These are phyloP conservation scores for Vulpes lagopus DNA, from an alignment of 2,113 vertebrate genomes.

Conservation along the genomic window DNA sequence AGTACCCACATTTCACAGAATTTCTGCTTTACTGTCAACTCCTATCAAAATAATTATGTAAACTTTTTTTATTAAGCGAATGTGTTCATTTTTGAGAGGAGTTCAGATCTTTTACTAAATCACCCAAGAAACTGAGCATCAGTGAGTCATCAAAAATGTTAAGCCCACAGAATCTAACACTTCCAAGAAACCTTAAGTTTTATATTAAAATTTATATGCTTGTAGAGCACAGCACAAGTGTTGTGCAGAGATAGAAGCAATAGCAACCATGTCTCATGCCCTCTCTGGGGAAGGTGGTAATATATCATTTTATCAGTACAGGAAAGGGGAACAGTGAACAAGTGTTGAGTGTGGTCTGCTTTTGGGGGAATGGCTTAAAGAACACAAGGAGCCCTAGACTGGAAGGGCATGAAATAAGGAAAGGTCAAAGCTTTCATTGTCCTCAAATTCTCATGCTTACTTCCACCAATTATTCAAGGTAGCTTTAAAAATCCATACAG, in stretches of 20 bases:
- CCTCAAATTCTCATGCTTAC: slow-evolving; percentile 2
- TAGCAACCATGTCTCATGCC: neutral
- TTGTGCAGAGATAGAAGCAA: neutral
- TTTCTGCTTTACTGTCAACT: slow-evolving; percentile 68
- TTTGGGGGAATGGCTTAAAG: neutral
- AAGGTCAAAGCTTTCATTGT: slow-evolving; percentile 6
- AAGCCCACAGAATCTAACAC: slow-evolving; percentile 63
- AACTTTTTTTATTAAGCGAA: slow-evolving; percentile 77
- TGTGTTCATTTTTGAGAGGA: slow-evolving; percentile 62
- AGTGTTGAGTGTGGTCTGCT: neutral
- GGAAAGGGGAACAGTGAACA: neutral
- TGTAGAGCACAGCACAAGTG: neutral
- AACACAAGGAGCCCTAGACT: neutral
- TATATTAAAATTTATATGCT: slow-evolving; percentile 65
- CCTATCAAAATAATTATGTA: slow-evolving; percentile 77
- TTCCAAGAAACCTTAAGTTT: slow-evolving; percentile 63
- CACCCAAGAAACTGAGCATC: slow-evolving; percentile 68
- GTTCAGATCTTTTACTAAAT: slow-evolving; percentile 74
- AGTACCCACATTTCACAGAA: slow-evolving; percentile 62
- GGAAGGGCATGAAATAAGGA: neutral
- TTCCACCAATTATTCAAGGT: slow-evolving; percentile 48
- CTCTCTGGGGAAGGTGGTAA: slow-evolving; percentile 18
- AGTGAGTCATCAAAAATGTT: slow-evolving; percentile 75
- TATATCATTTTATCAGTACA: neutral
- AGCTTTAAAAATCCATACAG: neutral